Evolutionary conservation across 53 echinoderm and acorn worm species (phyloP).

Genomic region (Antedon mediterranea): DNA sequence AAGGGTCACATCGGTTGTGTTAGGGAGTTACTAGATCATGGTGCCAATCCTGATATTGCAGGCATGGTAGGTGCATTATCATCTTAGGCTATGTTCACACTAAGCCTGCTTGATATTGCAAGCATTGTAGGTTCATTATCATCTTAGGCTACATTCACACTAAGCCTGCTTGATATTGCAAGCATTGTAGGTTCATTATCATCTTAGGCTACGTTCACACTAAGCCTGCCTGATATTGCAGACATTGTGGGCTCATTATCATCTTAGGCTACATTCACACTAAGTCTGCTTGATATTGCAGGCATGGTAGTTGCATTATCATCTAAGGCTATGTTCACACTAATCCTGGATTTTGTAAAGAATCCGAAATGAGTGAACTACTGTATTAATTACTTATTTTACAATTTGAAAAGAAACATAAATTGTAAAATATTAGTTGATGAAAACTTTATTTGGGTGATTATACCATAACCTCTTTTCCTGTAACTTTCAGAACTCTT

Average conservation of each 20-base stretch:
- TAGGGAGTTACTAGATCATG: conserved; percentile 55
- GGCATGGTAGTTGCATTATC: too few relatives aligned
- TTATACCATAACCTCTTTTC: too few relatives aligned
- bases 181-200: conserved; percentile 61
- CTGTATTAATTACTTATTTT: too few relatives aligned
- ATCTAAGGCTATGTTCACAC: too few relatives aligned
- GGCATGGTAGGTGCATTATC: conserved; percentile 65
- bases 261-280: background rate
- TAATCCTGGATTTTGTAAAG: too few relatives aligned
- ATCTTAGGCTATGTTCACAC: background rate
- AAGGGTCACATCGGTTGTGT: conserved; percentile 91
- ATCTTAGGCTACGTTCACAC: background rate
- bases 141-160: background rate
- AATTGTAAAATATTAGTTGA: too few relatives aligned
- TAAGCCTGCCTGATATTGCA: conserved; percentile 35
- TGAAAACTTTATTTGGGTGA: too few relatives aligned
- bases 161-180: conserved; percentile 35
- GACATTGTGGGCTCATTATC: conserved; percentile 62
- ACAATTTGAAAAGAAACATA: too few relatives aligned
- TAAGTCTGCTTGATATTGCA: background rate
- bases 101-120: conserved; percentile 35
- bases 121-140: conserved; percentile 65
- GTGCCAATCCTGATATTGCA: conserved; percentile 88
- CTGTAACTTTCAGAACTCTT: conserved; percentile 64
- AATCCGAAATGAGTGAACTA: too few relatives aligned